Evolutionary conservation across 2,797 vertebrate genomes (phyloP).

Genomic region (Pelodytes ibericus): DNA sequence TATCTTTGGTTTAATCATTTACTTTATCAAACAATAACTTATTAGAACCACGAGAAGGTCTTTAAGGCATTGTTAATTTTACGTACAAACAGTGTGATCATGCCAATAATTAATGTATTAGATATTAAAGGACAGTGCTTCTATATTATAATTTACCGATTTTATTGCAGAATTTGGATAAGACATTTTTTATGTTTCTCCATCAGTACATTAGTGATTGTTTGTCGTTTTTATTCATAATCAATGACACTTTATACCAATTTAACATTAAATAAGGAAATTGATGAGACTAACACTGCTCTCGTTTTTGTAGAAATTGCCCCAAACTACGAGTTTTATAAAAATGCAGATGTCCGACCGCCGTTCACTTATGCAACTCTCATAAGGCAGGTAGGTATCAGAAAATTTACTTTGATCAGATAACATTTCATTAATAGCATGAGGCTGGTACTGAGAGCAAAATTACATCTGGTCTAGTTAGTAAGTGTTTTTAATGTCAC

Average conservation of each 20-base stretch:
- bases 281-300: conserved; percentile 59
- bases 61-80: too few species aligned
- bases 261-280: neutral
- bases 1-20: too few species aligned
- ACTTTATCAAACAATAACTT: too few species aligned
- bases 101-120: too few species aligned
- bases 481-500: conserved; percentile 90
- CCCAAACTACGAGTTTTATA: conserved; percentile 99
- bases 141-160: too few species aligned
- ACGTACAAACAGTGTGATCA: too few species aligned
- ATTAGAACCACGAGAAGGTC: too few species aligned
- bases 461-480: conserved; percentile 79
- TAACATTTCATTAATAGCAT: conserved; percentile 88
- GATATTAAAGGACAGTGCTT: too few species aligned
- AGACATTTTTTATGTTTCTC: too few species aligned
- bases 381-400: conserved; percentile 98
- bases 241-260: neutral
- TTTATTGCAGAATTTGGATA: too few species aligned
- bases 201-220: neutral
- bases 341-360: conserved; percentile 98
- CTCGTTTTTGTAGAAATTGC: conserved; percentile 95
- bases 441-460: conserved; percentile 77
- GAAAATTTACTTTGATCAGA: conserved; percentile 92
- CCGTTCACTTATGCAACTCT: conserved; percentile 99
- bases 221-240: neutral